A percentile compares a stretch with the other conserved stretches of the same genome.
Conservation (phyloP, 2,113 vertebrate genomes). For the Peucedramus taeniatus region DNA sequence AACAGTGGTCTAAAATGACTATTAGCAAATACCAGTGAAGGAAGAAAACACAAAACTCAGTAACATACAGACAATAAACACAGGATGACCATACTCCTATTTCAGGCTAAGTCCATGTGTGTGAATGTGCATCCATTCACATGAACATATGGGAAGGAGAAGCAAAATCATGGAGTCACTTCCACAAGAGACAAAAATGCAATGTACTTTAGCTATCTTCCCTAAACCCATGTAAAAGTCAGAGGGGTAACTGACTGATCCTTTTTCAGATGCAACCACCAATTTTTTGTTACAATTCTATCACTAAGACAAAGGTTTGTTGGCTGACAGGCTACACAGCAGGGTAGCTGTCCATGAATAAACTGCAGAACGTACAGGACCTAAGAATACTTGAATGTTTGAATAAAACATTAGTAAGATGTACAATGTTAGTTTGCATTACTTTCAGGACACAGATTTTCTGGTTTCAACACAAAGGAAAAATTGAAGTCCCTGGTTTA, state of each 20-base stretch:
- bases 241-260: background rate
- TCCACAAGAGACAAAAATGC: background rate
- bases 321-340: background rate
- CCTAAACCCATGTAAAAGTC: background rate
- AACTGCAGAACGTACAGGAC: background rate
- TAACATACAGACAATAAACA: background rate
- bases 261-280: background rate
- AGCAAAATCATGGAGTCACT: background rate
- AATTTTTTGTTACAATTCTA: background rate
- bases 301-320: background rate
- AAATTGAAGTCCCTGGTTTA: background rate
- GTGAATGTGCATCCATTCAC: background rate
- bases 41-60: background rate
- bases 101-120: background rate
- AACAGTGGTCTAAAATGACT: background rate
- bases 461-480: background rate
- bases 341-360: background rate
- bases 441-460: background rate
- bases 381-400: background rate
- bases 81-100: background rate
- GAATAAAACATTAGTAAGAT: background rate
- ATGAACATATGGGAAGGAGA: rapidly evolving
- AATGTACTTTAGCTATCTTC: background rate
- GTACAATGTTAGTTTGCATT: background rate
- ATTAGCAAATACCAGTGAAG: background rate